Conservation (phyloP, 2,888 invertebrate genomes). For the Drepanosiphum platanoidis region DNA sequence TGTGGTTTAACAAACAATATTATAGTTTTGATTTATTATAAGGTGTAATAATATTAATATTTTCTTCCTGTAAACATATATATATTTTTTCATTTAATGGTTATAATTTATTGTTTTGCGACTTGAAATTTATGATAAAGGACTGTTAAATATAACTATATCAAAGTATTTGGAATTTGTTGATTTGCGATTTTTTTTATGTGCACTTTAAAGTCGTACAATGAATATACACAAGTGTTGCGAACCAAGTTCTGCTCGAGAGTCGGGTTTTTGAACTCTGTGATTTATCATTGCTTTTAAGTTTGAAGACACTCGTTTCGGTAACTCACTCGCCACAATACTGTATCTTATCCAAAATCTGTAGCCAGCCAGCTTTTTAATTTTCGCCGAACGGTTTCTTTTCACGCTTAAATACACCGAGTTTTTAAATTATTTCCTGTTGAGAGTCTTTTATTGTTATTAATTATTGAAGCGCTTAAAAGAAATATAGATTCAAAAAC, state of each 20-base stretch:
- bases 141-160: background rate
- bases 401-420: background rate
- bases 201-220: background rate
- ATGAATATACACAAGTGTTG: background rate
- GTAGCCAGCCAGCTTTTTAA: background rate
- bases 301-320: background rate
- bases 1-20: too few species aligned
- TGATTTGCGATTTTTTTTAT: too few species aligned
- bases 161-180: too few species aligned
- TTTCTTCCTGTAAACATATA: too few species aligned
- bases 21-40: too few species aligned
- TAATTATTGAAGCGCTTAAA: too few species aligned
- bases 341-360: background rate
- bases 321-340: background rate
- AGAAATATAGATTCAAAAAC: too few species aligned
- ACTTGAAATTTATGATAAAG: too few species aligned
- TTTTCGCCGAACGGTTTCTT: background rate
- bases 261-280: background rate
- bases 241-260: background rate
- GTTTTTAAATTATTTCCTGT: background rate
- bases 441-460: too few species aligned
- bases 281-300: background rate
- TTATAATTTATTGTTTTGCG: too few species aligned
- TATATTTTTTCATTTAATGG: too few species aligned
- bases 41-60: too few species aligned